phyloP scores from a whole-genome alignment of 2,113 vertebrate genomes.

The Synchiropus splendidus region DNA sequence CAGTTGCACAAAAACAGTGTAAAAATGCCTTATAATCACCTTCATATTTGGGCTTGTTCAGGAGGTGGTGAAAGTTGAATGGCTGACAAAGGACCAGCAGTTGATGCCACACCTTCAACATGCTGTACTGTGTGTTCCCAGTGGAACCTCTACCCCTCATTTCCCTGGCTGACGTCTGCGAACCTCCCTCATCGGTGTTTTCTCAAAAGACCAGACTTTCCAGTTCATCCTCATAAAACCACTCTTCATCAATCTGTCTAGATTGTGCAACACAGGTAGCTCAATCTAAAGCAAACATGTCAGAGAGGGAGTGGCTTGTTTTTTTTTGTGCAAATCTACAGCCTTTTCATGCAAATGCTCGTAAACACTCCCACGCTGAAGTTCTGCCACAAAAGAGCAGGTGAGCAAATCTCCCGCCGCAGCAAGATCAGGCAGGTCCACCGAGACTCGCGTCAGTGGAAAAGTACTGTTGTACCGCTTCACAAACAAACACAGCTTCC shows the following conservation, averaged over 20 bases:
- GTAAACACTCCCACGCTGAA: neutral
- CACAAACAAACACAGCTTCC: conserved; percentile 14
- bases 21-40: no score
- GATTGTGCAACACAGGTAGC: no score
- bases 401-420: conserved; percentile 34
- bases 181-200: no score
- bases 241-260: neutral
- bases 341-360: neutral
- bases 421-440: conserved; percentile 51
- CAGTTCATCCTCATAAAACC: conserved; percentile 11
- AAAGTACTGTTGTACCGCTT: conserved; percentile 50
- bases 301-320: conserved; percentile 11
- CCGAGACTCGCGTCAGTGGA: conserved; percentile 34
- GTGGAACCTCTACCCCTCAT: no score
- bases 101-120: no score
- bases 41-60: no score
- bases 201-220: conserved; percentile 20
- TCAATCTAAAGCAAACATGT: conserved; percentile 2
- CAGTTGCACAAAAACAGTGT: no score
- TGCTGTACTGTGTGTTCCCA: no score
- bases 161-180: no score
- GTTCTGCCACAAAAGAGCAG: conserved; percentile 28
- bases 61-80: no score
- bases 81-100: no score
- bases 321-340: conserved; percentile 5